Evolutionary conservation across 2,113 vertebrate genomes (phyloP).

Genomic region (Otocyon megalotis): DNA sequence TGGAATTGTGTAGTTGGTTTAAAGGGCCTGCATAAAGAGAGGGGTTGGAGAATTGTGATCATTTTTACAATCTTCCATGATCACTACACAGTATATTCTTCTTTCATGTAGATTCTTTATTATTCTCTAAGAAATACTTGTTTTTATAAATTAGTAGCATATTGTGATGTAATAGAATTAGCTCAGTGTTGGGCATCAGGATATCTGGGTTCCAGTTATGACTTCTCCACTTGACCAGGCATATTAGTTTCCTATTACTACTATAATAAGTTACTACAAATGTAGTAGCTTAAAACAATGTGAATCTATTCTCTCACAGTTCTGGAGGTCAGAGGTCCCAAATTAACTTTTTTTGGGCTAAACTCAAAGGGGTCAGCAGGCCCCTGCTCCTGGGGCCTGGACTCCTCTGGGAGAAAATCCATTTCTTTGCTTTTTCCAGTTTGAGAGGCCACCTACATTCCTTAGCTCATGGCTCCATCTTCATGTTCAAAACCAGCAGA

Average conservation of each 20-base stretch:
- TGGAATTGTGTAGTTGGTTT: background rate
- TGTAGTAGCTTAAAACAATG: background rate
- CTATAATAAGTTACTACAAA: slow-evolving; percentile 28
- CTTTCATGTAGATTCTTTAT: background rate
- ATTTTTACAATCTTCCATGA: background rate
- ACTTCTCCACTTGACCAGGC: background rate
- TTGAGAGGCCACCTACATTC: background rate
- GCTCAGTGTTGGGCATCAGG: accelerated
- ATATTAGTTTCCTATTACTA: background rate
- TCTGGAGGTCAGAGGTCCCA: slow-evolving; percentile 44
- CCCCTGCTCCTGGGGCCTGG: background rate
- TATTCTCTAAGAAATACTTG: background rate
- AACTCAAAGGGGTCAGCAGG: slow-evolving; percentile 3
- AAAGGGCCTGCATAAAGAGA: background rate
- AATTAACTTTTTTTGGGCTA: slow-evolving; percentile 31
- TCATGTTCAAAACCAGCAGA: background rate
- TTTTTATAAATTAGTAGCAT: background rate
- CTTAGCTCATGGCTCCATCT: background rate
- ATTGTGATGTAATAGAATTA: background rate
- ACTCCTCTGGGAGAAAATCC: background rate
- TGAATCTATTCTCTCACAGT: slow-evolving; percentile 37
- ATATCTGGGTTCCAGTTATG: background rate
- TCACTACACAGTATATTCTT: background rate
- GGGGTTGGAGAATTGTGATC: background rate
- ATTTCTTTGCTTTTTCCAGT: background rate